Conservation (phyloP, 1,140 invertebrate species). For the Caenorhabditis tropicalis region DNA sequence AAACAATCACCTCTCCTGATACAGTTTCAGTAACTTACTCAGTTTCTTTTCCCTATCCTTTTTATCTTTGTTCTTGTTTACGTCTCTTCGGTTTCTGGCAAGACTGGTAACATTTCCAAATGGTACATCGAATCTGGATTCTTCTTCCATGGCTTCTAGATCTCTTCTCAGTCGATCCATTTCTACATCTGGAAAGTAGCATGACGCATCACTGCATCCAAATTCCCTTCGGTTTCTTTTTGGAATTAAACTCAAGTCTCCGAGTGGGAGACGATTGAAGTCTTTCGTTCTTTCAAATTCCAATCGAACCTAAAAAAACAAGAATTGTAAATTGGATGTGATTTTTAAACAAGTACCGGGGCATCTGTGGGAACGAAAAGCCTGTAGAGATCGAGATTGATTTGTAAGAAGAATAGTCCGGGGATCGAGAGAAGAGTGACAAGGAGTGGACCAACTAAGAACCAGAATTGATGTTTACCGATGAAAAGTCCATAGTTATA, state of each 20-base stretch:
- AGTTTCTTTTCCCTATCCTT: not conserved
- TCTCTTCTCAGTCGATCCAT: conserved; percentile 25
- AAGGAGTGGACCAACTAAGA: conserved; percentile 51
- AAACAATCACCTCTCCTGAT: not conserved
- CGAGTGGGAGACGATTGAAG: conserved; percentile 53
- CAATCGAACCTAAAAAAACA: conserved; percentile 62
- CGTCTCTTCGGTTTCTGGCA: not conserved
- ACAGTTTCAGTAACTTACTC: not conserved
- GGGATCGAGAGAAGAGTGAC: conserved; percentile 63
- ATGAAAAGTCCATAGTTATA: conserved; percentile 46
- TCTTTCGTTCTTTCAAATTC: conserved; percentile 56
- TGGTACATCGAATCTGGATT: not conserved
- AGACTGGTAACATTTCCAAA: not conserved
- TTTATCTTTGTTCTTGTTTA: not conserved
- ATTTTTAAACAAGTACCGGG: conserved; percentile 59
- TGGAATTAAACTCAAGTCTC: conserved; percentile 37
- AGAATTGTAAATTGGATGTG: not conserved
- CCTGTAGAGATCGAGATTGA: conserved; percentile 71
- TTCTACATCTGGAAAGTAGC: conserved; percentile 24
- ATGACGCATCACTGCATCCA: not conserved
- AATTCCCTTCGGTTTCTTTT: conserved; percentile 17
- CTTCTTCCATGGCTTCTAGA: conserved; percentile 22
- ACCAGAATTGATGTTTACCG: conserved; percentile 40
- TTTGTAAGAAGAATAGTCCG: conserved; percentile 64
- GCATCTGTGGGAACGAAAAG: conserved; percentile 70